Base-by-base conservation (phyloP, 2,888 invertebrate genomes). In the Encarsia formosa region DNA sequence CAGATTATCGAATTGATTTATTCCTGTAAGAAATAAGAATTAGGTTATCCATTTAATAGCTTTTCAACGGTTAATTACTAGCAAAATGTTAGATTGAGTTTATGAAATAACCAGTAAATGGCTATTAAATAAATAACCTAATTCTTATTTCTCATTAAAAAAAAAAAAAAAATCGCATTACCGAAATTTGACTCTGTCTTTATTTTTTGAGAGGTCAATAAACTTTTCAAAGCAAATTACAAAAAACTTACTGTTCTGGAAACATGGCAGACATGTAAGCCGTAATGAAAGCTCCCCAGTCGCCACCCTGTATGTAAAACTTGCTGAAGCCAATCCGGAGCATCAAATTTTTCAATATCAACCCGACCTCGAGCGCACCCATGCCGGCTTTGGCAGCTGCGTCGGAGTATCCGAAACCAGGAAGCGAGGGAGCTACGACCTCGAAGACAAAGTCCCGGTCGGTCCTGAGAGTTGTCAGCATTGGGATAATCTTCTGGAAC, bases 241-340 rank as follows among this genome's bases (percentile, higher is more conserved):
- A n/a, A n/a, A n/a, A 34, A 34, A 51, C 62, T 63, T 35, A 69
- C 68, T 81, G 78, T 4, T 77, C 74, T 0, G 86, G 86, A 66
- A 79, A 88, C 9, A 85, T 63, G 0, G 79, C 76, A 0, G 86
- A 80, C 69, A 93, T 77, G n/a, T 76, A 65, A 0, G 78, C 70
- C 0, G 79, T 82, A 34, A 91, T 80, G 0, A 78, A 5, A 0
- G 85, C 75, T 0, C 93, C 94, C 89, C 89, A 91, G 68, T 93
- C 92, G 0, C 91, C 90, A 0, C 87, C 88, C 74, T 89, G 88
- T 1, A 82, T 71, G 70, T 84, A 86, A 70, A 78, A 91, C 65
- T 81, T 77, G 42, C 81, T 69, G 67, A 79, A 79, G 0, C 85
- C 85, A 0, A 91, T 74, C n/a, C 85, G 73, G 31, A 78, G 70